Percentiles rank a stretch among this genome's conserved stretches.
Conservation (phyloP, 2,113 vertebrate species). For the Myrmecobius fasciatus region DNA sequence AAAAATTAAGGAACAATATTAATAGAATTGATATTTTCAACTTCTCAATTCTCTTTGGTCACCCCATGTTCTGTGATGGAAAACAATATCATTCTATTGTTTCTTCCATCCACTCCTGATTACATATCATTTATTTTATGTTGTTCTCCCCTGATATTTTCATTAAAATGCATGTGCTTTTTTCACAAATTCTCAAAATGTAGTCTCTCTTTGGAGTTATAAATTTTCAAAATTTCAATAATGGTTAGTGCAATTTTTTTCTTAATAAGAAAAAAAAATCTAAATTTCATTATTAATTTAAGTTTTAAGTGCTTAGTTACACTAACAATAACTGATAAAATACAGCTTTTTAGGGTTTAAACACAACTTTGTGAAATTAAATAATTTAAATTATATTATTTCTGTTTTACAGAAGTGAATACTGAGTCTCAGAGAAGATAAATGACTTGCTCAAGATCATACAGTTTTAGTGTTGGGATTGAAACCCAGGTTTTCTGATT, state of each 20-base stretch:
- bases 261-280: constrained; percentile 1
- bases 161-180: not conserved
- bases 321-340: not conserved
- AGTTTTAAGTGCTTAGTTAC: not conserved
- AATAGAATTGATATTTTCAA: not conserved
- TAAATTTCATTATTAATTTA: constrained; percentile 16
- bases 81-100: not conserved
- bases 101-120: not conserved
- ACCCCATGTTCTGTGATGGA: not conserved
- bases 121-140: not conserved
- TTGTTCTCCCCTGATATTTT: not conserved
- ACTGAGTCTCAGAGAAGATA: not conserved
- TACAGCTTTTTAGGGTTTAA: too few relatives aligned
- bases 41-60: not conserved
- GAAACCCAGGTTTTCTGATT: not conserved
- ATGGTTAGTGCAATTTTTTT: not conserved
- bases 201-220: not conserved
- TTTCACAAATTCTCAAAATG: not conserved
- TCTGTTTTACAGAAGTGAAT: not conserved
- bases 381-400: not conserved
- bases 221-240: constrained; percentile 25
- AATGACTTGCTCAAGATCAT: not conserved
- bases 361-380: not conserved
- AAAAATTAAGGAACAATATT: too few relatives aligned
- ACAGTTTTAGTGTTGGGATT: not conserved